Evolutionary conservation across 1,140 invertebrate genomes (phyloP).

Genomic region (Atta cephalotes): DNA sequence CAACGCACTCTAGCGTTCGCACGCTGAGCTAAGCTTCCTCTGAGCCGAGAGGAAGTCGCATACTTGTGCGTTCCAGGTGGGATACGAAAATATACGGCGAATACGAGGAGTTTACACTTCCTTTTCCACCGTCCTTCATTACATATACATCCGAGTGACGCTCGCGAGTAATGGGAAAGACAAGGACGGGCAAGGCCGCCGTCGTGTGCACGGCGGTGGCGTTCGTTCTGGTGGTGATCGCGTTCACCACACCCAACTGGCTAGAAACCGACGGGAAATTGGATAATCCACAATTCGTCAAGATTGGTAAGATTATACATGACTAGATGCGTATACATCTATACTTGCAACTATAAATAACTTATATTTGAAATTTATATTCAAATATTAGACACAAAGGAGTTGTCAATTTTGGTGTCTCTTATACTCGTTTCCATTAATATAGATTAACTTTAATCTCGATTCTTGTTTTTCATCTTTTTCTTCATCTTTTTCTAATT

Average conservation of each 20-base stretch:
- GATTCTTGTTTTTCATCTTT: no score
- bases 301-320: slow-evolving; percentile 89
- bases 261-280: slow-evolving; percentile 94
- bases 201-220: slow-evolving; percentile 89
- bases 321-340: neutral
- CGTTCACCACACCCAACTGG: slow-evolving; percentile 97
- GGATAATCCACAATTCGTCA: slow-evolving; percentile 92
- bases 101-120: neutral
- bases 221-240: slow-evolving; percentile 92
- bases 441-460: no score
- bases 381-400: neutral
- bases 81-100: neutral
- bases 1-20: slow-evolving; percentile 14
- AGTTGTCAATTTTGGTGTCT: neutral
- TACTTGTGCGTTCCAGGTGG: neutral
- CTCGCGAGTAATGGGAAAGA: slow-evolving; percentile 84
- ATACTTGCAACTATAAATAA: neutral
- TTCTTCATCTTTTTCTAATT: no score
- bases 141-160: neutral
- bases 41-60: neutral
- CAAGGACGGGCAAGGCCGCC: slow-evolving; percentile 91
- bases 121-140: neutral
- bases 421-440: no score
- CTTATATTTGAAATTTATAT: neutral
- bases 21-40: neutral